phyloP scores from a whole-genome alignment of 2,888 invertebrate species.

The Dasypolia templi region DNA sequence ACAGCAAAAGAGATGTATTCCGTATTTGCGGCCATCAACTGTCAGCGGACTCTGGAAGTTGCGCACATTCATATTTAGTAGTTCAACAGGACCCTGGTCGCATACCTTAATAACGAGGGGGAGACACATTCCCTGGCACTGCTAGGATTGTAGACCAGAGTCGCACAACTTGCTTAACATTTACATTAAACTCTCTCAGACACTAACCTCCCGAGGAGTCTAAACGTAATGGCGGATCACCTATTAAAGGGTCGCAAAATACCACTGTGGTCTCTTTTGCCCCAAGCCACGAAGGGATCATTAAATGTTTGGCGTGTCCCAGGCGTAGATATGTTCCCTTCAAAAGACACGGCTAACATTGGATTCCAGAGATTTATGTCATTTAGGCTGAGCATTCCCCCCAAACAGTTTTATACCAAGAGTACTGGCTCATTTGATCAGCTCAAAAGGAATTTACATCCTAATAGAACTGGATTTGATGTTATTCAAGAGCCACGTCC shows the following conservation, averaged over 20 bases:
- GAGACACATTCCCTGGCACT: neutral
- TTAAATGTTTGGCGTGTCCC: too few relatives aligned
- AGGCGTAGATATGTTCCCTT: too few relatives aligned
- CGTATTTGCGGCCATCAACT: neutral
- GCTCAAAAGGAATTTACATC: too few relatives aligned
- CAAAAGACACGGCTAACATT: too few relatives aligned
- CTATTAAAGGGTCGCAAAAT: constrained; percentile 5
- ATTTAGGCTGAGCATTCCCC: too few relatives aligned
- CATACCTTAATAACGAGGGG: neutral
- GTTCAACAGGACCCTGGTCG: neutral
- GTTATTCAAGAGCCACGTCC: too few relatives aligned
- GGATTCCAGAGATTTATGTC: too few relatives aligned
- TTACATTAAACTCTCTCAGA: neutral
- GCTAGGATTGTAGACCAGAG: neutral
- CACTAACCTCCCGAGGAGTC: neutral
- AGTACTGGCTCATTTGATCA: too few relatives aligned
- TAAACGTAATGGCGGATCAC: constrained; percentile 5
- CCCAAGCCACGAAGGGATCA: too few relatives aligned
- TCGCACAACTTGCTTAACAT: neutral
- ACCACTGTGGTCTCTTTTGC: neutral
- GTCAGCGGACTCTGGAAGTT: neutral
- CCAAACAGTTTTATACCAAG: too few relatives aligned
- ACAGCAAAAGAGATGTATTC: neutral
- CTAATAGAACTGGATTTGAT: too few relatives aligned
- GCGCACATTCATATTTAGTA: neutral